Evolutionary conservation across 1,140 invertebrate genomes (phyloP).

Genomic region (Dinothrombium tinctorium): DNA sequence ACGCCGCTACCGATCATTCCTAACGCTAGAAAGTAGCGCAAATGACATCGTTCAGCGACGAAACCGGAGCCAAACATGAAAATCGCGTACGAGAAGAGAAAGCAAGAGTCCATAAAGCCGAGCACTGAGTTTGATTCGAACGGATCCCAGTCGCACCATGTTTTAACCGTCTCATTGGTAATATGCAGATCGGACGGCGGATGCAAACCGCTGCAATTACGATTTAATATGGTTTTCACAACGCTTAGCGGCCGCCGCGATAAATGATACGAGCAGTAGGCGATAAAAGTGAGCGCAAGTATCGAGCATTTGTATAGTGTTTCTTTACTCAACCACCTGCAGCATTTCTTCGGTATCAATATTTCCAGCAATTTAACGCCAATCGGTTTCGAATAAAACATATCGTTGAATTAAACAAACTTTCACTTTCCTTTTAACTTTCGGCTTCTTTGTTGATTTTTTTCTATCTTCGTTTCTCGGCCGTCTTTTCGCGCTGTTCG

Average conservation of each 20-base stretch:
- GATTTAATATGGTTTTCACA: conserved; percentile 66
- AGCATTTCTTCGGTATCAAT: no score
- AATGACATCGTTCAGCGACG: conserved; percentile 67
- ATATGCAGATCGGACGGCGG: conserved; percentile 29
- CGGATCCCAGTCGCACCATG: conserved; percentile 72
- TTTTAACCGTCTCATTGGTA: conserved; percentile 28
- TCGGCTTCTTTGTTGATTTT: no score
- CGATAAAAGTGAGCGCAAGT: conserved; percentile 56
- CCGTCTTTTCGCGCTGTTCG: no score
- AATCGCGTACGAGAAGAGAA: conserved; percentile 71
- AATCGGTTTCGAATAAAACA: no score
- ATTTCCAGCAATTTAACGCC: no score
- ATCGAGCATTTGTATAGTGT: conserved; percentile 27
- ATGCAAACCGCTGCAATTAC: conserved; percentile 44
- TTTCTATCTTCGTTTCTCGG: no score
- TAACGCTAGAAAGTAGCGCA: conserved; percentile 63
- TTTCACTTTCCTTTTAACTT: no score
- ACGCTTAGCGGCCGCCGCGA: conserved; percentile 79
- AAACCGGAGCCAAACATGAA: conserved; percentile 79
- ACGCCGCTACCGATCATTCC: conserved; percentile 76
- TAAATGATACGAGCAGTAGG: conserved; percentile 72
- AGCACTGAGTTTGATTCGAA: conserved; percentile 67
- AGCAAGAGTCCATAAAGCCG: conserved; percentile 67
- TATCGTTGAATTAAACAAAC: no score
- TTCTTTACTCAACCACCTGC: no score